Conservation (phyloP, 2,888 invertebrate species). For the Sialis lutaria region DNA sequence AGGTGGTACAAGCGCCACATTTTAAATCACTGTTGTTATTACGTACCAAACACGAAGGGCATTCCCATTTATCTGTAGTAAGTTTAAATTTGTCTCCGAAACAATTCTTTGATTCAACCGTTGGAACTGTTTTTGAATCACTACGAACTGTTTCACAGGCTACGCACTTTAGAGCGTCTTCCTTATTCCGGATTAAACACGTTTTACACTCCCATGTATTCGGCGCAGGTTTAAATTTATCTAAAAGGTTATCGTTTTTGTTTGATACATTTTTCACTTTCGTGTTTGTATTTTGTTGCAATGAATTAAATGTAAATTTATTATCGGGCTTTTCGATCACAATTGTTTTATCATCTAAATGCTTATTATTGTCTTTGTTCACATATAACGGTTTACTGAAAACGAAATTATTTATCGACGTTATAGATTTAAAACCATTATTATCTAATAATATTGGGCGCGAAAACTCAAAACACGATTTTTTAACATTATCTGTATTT, state of each 20-base stretch:
- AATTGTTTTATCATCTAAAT: too few relatives aligned
- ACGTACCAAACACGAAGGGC: constrained; percentile 38
- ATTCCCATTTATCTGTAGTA: constrained; percentile 32
- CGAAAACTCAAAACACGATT: too few relatives aligned
- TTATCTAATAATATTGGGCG: background rate
- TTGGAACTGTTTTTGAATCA: background rate
- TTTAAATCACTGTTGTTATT: constrained; percentile 29
- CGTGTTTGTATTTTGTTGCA: constrained; percentile 5
- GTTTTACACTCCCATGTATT: constrained; percentile 33
- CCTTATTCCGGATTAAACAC: constrained; percentile 36
- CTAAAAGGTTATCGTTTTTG: background rate
- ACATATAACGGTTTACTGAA: constrained; percentile 2
- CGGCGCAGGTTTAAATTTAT: constrained; percentile 1
- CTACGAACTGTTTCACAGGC: constrained; percentile 30
- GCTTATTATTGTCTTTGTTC: background rate
- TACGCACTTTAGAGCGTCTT: constrained; percentile 26
- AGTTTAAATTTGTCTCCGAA: background rate
- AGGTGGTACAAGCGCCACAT: constrained; percentile 40
- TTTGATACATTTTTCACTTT: constrained; percentile 4
- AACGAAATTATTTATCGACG: constrained; percentile 1
- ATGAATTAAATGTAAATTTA: too few relatives aligned
- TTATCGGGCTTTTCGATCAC: too few relatives aligned
- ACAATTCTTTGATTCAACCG: background rate
- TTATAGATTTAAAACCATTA: background rate
- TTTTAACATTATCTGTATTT: too few relatives aligned